phyloP scores from a whole-genome alignment of 2,797 vertebrate species.

The Antennarius maculatus region DNA sequence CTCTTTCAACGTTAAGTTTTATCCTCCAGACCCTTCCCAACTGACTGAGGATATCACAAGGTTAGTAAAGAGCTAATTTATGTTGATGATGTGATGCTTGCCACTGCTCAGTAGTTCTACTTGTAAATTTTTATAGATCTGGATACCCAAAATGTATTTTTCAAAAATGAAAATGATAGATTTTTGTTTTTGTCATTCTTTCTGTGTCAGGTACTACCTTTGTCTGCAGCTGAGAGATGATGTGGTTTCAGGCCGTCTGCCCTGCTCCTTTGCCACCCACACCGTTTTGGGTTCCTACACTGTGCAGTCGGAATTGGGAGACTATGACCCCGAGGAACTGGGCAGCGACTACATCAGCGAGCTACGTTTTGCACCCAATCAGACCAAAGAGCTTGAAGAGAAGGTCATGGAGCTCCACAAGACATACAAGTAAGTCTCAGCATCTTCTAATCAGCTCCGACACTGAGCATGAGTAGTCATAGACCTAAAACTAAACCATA shows the following conservation, averaged over 20 bases:
- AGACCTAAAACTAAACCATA: neutral
- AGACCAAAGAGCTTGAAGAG: slow-evolving; percentile 96
- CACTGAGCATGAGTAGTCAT: slow-evolving; percentile 39
- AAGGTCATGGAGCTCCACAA: slow-evolving; percentile 97
- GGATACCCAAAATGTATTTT: neutral
- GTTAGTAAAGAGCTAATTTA: slow-evolving; percentile 65
- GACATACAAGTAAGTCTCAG: slow-evolving; percentile 88
- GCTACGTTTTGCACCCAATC: slow-evolving; percentile 94
- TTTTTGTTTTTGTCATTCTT: neutral
- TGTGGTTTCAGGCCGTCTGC: slow-evolving; percentile 92
- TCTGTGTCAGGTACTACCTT: slow-evolving; percentile 89
- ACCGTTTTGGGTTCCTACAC: slow-evolving; percentile 94
- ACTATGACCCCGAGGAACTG: slow-evolving; percentile 92
- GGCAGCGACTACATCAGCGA: slow-evolving; percentile 91
- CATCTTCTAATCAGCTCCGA: neutral
- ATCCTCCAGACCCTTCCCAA: slow-evolving; percentile 95
- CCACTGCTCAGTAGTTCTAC: neutral
- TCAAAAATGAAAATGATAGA: neutral
- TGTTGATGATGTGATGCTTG: neutral
- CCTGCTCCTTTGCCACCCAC: slow-evolving; percentile 95
- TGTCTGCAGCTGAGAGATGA: slow-evolving; percentile 95
- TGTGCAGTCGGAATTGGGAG: slow-evolving; percentile 93
- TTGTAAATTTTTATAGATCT: neutral
- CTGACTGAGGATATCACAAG: slow-evolving; percentile 97
- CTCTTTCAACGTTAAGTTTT: slow-evolving; percentile 98